Conservation (phyloP, 2,113 vertebrate species). For the Cynocephalus volans region DNA sequence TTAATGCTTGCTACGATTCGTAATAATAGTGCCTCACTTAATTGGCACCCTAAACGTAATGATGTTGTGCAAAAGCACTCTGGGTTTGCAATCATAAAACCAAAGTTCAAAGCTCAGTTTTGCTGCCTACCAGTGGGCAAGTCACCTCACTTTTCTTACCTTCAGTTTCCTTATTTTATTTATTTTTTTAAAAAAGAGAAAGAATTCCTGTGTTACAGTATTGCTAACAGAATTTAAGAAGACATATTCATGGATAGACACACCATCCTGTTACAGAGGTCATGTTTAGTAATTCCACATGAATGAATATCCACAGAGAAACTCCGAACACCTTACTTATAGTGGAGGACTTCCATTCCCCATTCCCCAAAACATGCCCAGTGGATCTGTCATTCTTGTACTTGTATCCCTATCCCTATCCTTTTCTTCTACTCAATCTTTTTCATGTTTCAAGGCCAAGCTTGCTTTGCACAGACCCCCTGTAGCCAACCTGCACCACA, state of each 20-base stretch:
- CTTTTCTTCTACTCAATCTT: neutral
- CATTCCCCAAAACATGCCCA: no score
- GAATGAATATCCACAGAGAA: neutral
- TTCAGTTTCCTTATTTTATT: conserved; percentile 32
- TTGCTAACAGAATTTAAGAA: conserved; percentile 24
- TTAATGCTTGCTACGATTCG: neutral
- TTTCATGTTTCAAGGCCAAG: conserved; percentile 16
- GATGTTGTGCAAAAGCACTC: neutral
- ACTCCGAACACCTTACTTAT: neutral
- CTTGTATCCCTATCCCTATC: neutral
- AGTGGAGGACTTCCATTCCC: neutral
- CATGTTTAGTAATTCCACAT: neutral
- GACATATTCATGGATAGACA: neutral
- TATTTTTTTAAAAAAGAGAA: conserved; percentile 66
- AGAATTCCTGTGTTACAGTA: conserved; percentile 5
- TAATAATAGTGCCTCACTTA: neutral
- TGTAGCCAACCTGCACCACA: neutral
- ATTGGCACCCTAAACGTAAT: neutral
- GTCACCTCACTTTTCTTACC: conserved; percentile 46
- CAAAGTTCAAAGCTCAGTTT: conserved; percentile 41
- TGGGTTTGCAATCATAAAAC: neutral
- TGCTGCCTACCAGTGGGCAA: neutral
- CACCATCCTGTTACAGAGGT: neutral
- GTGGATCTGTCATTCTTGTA: neutral
- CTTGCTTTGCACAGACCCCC: neutral